These are phyloP conservation scores for Radopholus similis DNA, from an alignment of 1,140 invertebrate genomes.

Conservation along the genomic window DNA sequence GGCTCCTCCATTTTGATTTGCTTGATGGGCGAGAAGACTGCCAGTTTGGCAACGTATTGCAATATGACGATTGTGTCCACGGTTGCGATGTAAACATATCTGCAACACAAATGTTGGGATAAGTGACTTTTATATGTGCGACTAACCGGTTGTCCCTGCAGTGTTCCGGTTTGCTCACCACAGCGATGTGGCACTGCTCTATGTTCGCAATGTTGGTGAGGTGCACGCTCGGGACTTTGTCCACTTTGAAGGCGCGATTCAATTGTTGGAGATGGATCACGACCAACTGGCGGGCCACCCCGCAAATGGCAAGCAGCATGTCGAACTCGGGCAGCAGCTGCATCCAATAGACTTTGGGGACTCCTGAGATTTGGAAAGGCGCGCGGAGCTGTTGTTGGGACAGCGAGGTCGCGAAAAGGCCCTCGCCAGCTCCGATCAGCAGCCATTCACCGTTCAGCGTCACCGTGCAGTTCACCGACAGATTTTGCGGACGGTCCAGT, in stretches of 20 bases:
- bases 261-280: conserved; percentile 35
- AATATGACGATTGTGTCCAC: conserved; percentile 31
- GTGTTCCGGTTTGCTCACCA: conserved; percentile 35
- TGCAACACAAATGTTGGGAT: conserved; percentile 7
- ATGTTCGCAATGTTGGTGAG: conserved; percentile 31
- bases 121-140: background rate
- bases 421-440: conserved; percentile 27
- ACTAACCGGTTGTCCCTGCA: conserved; percentile 18
- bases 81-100: conserved; percentile 31
- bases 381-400: conserved; percentile 2
- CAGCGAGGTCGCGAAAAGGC: conserved; percentile 27
- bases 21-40: conserved; percentile 11
- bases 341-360: conserved; percentile 27
- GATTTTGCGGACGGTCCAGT: conserved; percentile 24
- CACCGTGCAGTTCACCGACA: conserved; percentile 21
- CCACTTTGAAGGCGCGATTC: conserved; percentile 12
- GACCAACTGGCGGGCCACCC: conserved; percentile 3
- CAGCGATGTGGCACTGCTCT: conserved; percentile 30
- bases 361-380: conserved; percentile 26
- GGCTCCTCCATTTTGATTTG: conserved; percentile 33
- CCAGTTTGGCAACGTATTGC: conserved; percentile 28
- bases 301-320: conserved; percentile 35
- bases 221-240: conserved; percentile 8
- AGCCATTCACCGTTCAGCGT: conserved; percentile 25
- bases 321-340: conserved; percentile 27